Percentiles rank a stretch among this genome's conserved stretches.
These are phyloP conservation scores for Sericinus montela DNA, from an alignment of 2,888 invertebrate species.

Conservation along the genomic window DNA sequence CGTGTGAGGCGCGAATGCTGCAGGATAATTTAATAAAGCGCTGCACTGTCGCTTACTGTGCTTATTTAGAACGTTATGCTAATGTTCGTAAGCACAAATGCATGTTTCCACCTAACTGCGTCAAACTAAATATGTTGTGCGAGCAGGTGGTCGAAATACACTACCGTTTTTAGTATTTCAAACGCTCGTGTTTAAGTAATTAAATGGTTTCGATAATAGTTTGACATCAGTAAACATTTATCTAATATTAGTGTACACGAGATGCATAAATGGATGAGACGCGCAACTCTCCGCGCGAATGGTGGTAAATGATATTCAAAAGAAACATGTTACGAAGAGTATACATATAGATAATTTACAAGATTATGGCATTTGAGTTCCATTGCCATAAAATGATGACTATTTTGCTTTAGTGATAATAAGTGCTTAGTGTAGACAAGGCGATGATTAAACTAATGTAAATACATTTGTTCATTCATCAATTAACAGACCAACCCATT, in stretches of 20 bases:
- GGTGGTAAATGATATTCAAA: constrained; percentile 6
- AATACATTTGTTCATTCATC: constrained; percentile 19
- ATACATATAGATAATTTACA: not conserved
- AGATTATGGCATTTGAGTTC: constrained; percentile 1
- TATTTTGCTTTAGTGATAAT: constrained; percentile 16
- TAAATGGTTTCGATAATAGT: constrained; percentile 7
- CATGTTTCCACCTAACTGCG: constrained; percentile 13
- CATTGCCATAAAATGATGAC: constrained; percentile 10
- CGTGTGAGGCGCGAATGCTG: constrained; percentile 59
- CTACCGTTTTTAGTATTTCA: constrained; percentile 5
- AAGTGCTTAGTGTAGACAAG: constrained; percentile 14
- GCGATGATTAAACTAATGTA: constrained; percentile 18
- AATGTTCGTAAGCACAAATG: constrained; percentile 15
- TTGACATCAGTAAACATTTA: constrained; percentile 5
- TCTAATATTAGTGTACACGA: constrained; percentile 3
- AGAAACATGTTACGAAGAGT: constrained; percentile 5
- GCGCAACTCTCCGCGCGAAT: constrained; percentile 3
- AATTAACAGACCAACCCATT: constrained; percentile 10
- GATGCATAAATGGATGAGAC: constrained; percentile 5
- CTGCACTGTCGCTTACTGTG: constrained; percentile 27
- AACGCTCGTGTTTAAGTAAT: constrained; percentile 1
- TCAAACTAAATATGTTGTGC: constrained; percentile 3
- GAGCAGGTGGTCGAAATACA: not conserved
- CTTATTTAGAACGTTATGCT: constrained; percentile 37
- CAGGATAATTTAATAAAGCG: constrained; percentile 59